Conservation (phyloP, 2,797 vertebrate species). For the Sparidentex hasta region DNA sequence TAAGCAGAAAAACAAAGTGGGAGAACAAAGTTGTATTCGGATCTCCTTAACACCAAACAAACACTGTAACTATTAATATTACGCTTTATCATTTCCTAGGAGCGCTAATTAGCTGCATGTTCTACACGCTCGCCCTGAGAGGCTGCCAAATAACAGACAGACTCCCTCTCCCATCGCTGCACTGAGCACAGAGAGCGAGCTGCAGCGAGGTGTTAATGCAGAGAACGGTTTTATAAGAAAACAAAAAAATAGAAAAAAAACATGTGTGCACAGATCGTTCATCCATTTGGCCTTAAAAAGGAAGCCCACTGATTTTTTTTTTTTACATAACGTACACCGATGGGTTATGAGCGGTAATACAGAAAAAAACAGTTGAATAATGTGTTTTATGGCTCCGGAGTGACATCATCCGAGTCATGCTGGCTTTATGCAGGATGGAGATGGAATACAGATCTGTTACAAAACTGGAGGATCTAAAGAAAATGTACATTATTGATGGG, state of each 20-base stretch:
- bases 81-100: background rate
- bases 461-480: background rate
- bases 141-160: no score
- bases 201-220: conserved; percentile 17
- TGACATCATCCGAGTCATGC: no score
- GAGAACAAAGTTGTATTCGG: background rate
- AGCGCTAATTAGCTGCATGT: no score
- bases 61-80: background rate
- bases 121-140: no score
- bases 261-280: background rate
- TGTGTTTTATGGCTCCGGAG: background rate
- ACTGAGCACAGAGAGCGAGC: background rate
- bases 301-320: background rate
- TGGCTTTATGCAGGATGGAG: no score
- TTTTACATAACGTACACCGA: background rate
- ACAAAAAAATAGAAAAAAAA: background rate
- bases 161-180: no score
- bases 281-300: no score
- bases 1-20: background rate
- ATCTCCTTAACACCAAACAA: background rate
- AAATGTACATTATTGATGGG: background rate
- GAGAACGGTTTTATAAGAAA: background rate
- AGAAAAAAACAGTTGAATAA: background rate
- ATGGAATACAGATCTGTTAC: no score
- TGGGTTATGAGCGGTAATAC: background rate